Base-by-base conservation (phyloP, 2,797 vertebrate genomes). In the Denticeps clupeoides region DNA sequence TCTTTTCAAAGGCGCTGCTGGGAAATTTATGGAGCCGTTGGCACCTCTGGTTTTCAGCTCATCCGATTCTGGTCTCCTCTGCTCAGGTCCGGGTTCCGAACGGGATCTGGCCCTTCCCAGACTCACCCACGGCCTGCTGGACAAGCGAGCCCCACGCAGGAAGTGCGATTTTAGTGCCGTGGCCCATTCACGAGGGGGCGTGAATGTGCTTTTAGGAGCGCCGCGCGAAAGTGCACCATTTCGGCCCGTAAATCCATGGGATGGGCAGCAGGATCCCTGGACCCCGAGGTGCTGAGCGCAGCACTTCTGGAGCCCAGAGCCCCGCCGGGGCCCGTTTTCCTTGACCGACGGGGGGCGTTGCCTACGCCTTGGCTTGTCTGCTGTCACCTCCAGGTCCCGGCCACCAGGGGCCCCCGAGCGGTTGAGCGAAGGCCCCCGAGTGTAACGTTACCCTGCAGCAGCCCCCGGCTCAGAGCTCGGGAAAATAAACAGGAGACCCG, bases 1-100 rank as follows among this genome's bases (percentile, higher is more conserved):
- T n/a, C 22, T 60, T 77, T 82, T 82, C 67, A 77, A 74, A 74
- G 69, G 68, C 52, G 62, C 68, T 75, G 79, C 63, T 59, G 47
- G 49, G 51, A 58, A 61, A 55, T 67, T 69, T 64, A 59, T 11
- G 41, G 47, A 32, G 10, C 40, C 45, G 52, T 70, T 74, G 71
- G 72, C 72, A 73, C 69, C 59, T 69, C 58, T 63, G 68, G 59
- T 70, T 69, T 70, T 62, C 62, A 43, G 65, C 60, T 65, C 51
- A 53, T n/a, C n/a, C n/a, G n/a, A n/a, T n/a, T n/a, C n/a, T n/a
- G n/a, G n/a, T n/a, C n/a, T n/a, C n/a, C n/a, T n/a, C n/a, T n/a
- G n/a, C n/a, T n/a, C n/a, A n/a, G n/a, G 18, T 38, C 16, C 4
- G 16, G 38, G 19, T 38, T 19, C 16, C 11, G 9, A 21, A 38